phyloP scores from a whole-genome alignment of 2,888 invertebrate genomes.

The Drosophila lutescens region DNA sequence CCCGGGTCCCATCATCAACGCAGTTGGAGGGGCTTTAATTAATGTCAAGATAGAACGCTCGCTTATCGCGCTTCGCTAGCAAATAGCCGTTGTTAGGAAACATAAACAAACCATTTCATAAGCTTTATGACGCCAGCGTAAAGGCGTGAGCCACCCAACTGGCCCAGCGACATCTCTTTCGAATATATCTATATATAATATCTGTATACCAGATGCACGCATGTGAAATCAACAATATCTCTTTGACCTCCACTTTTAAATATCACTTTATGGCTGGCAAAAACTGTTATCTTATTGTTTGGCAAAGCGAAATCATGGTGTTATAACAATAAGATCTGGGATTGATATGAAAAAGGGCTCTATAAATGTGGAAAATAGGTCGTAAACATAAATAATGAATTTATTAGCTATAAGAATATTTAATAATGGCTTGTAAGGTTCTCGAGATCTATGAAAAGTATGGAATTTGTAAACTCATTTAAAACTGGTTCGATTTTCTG shows the following conservation, averaged over 20 bases:
- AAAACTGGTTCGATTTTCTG: not conserved
- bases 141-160: conserved; percentile 20
- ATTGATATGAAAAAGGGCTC: not conserved
- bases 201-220: not conserved
- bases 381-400: not conserved
- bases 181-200: not conserved
- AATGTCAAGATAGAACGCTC: conserved; percentile 62
- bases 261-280: conserved; percentile 1
- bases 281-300: conserved; percentile 6
- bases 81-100: conserved; percentile 64
- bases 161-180: conserved; percentile 7
- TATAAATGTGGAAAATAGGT: not conserved
- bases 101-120: conserved; percentile 61
- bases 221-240: not conserved
- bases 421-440: too few species aligned
- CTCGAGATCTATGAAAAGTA: too few species aligned
- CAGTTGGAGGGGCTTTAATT: conserved; percentile 21
- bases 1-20: conserved; percentile 13
- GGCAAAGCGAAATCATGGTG: not conserved
- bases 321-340: not conserved
- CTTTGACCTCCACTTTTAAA: conserved; percentile 5
- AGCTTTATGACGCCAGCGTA: conserved; percentile 41
- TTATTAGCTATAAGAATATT: too few species aligned
- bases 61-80: conserved; percentile 33
- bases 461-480: not conserved